Evolutionary conservation across 1,140 invertebrate species (phyloP).

Genomic region (Daktulosphaira vitifoliae): DNA sequence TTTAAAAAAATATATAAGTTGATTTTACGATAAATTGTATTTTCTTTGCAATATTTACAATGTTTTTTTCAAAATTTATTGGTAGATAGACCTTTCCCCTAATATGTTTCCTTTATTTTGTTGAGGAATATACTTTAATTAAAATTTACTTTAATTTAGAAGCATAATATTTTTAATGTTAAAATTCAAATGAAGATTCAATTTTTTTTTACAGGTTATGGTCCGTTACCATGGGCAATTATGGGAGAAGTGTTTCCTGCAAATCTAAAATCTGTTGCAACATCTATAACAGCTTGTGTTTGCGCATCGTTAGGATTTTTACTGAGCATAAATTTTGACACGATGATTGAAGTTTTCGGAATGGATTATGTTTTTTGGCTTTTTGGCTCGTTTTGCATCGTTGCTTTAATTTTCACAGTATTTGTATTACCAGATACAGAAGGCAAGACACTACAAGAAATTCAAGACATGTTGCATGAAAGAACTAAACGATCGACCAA

Average conservation of each 20-base stretch:
- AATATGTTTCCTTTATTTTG: no score
- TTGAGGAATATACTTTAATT: no score
- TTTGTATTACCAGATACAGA: neutral
- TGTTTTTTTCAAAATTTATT: no score
- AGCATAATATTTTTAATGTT: no score
- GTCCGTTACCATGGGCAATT: constrained; percentile 73
- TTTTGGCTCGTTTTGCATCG: neutral
- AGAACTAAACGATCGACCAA: constrained; percentile 12
- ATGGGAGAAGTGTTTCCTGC: constrained; percentile 62
- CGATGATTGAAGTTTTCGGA: neutral
- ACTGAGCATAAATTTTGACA: neutral
- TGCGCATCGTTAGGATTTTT: neutral
- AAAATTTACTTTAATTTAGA: no score
- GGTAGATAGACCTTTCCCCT: no score
- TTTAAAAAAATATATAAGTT: no score
- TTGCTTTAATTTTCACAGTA: neutral
- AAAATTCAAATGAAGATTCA: no score
- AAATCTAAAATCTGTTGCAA: constrained; percentile 53
- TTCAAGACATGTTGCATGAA: neutral
- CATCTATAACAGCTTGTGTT: neutral
- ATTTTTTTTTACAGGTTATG: no score
- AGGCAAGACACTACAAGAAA: constrained; percentile 17
- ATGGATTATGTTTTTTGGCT: neutral
- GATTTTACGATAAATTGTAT: no score
- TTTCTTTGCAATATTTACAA: no score